Conservation (phyloP, 2,113 vertebrate genomes). For the Platysternon megacephalum region DNA sequence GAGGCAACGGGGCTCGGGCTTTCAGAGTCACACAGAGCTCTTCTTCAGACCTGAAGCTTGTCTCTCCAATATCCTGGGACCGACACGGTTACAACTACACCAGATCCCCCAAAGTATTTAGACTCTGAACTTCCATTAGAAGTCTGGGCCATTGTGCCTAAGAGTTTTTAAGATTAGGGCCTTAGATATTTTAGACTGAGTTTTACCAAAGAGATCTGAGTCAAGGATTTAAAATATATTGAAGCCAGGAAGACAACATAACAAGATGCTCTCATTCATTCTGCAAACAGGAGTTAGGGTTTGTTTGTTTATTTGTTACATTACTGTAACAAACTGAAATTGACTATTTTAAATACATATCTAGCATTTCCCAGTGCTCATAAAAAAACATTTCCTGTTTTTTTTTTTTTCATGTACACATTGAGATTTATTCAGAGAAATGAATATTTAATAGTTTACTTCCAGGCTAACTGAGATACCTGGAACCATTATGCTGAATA, state of each 20-base stretch:
- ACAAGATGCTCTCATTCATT: not conserved
- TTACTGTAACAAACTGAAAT: not conserved
- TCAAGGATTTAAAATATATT: not conserved
- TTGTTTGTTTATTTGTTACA: not conserved
- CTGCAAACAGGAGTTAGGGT: not conserved
- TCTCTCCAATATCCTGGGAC: not conserved
- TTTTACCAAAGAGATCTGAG: not conserved
- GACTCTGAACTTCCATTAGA: not conserved
- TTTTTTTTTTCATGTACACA: not conserved
- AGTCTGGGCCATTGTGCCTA: not conserved
- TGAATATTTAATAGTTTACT: not conserved
- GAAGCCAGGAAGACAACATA: not conserved
- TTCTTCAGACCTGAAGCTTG: not conserved
- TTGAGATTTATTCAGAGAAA: not conserved
- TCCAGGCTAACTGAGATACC: not conserved
- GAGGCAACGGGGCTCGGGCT: too few species aligned
- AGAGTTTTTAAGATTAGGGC: not conserved
- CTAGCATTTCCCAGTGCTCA: not conserved
- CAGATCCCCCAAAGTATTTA: not conserved
- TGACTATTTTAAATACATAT: not conserved
- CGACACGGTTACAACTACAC: not conserved
- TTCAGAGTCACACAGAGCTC: not conserved
- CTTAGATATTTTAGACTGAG: not conserved
- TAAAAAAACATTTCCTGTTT: accelerated
- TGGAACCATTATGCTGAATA: not conserved